Evolutionary conservation across 2,113 vertebrate species (phyloP), one percentile per base, ranked within the genome.

Genomic region (Pomatorhinus ruficollis): DNA sequence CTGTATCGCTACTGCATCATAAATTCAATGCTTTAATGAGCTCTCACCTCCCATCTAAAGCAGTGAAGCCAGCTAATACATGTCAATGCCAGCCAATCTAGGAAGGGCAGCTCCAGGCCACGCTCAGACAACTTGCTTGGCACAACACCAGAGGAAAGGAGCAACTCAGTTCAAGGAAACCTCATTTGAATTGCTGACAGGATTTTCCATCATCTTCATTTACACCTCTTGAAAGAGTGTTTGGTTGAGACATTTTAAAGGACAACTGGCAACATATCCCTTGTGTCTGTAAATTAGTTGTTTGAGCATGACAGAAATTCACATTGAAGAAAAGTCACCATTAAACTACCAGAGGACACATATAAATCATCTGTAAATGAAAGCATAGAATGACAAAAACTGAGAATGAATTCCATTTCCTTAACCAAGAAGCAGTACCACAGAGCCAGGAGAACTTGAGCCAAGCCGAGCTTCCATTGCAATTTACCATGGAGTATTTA

Each of bases 401-500:
- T 15, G 45, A 93, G 33, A 83, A 49, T 40, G 60, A 56, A 84
- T 75, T 79, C 35, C 25, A 24, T 83, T 89, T 92, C 66, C 76
- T 87, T 65, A 94, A 92, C 49, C 61, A 60, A 94, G 56, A 60
- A 92, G 88, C 89, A 64, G 25, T 22, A 75, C 24, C 76, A 71
- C n/a, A 75, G 69, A 92, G 47, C 22, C 75, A 88, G 57, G 5
- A 85, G 75, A 80, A 90, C 39, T 23, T 93, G 66, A 86, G 86
- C 86, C 69, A 90, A 95, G 68, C 91, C 0, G 1, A 65, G 71
- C 44, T 95, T 91, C 80, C 60, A 45, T 13, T 76, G 76, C 80
- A 57, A 24, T 83, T 77, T 92, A 78, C 76, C 69, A 39, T 9
- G 52, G 61, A 57, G 21, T 83, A 97, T 92, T 89, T 91, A 93